A percentile compares a stretch with the other conserved stretches of the same genome.
These are phyloP conservation scores for Drosophila miranda DNA, from an alignment of 1,140 invertebrate species.

Conservation along the genomic window DNA sequence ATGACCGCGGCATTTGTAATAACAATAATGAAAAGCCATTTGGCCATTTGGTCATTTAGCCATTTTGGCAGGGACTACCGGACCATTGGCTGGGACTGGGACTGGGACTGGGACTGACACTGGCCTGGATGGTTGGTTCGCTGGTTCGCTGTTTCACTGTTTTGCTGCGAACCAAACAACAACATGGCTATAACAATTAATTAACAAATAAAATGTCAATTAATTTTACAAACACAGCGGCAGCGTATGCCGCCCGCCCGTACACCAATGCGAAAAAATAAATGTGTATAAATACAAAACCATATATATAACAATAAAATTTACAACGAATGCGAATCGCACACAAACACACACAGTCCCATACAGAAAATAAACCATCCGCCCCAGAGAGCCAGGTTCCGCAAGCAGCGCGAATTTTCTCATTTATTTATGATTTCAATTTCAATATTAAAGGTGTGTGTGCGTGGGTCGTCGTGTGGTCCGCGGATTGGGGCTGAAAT, in stretches of 20 bases:
- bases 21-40: conserved; percentile 80
- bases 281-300: conserved; percentile 17
- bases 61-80: conserved; percentile 25
- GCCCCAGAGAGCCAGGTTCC: conserved; percentile 8
- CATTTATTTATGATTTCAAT: conserved; percentile 81
- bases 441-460: conserved; percentile 76
- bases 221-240: conserved; percentile 77
- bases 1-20: conserved; percentile 78
- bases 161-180: conserved; percentile 25
- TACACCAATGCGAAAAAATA: conserved; percentile 21
- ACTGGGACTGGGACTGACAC: too few relatives aligned
- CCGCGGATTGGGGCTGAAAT: conserved; percentile 6
- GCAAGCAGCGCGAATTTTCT: conserved; percentile 60
- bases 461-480: conserved; percentile 19
- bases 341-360: conserved; percentile 6
- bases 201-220: conserved; percentile 81
- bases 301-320: conserved; percentile 72
- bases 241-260: conserved; percentile 4
- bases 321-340: conserved; percentile 46
- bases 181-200: conserved; percentile 75
- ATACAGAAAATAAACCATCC: conserved; percentile 44
- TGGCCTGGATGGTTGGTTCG: too few relatives aligned
- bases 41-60: conserved; percentile 60
- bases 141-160: too few relatives aligned
- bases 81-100: conserved; percentile 23